Conservation (phyloP, 2,113 vertebrate species). For the Xenotilapia flavipinnis region DNA sequence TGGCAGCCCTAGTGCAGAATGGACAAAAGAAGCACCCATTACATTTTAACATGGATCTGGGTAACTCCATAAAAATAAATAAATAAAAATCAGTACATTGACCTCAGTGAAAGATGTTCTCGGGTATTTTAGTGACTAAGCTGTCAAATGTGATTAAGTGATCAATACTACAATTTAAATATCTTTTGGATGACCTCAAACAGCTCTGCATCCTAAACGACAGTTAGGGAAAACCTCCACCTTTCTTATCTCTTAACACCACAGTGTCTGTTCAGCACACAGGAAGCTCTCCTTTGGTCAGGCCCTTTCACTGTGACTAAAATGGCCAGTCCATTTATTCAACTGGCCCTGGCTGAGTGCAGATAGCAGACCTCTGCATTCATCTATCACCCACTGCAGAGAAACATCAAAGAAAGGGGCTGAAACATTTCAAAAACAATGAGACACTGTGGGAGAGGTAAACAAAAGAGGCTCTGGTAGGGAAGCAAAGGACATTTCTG, state of each 20-base stretch:
- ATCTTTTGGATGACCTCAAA: neutral
- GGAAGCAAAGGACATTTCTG: neutral
- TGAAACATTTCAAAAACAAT: constrained; percentile 24
- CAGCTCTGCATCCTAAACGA: neutral
- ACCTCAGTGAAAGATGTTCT: neutral
- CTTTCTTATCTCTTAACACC: constrained; percentile 40
- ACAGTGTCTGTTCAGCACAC: constrained; percentile 21
- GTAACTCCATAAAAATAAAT: neutral
- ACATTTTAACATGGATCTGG: neutral
- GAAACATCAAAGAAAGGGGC: constrained; percentile 14
- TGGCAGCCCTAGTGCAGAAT: neutral
- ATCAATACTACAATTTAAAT: neutral
- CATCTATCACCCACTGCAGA: constrained; percentile 30
- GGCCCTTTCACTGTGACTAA: constrained; percentile 15
- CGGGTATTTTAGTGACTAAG: neutral
- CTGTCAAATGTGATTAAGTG: neutral
- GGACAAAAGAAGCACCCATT: neutral
- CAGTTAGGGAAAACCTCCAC: neutral
- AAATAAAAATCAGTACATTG: neutral
- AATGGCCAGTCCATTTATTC: constrained; percentile 37
- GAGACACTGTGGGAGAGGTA: neutral
- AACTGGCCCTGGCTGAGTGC: constrained; percentile 35
- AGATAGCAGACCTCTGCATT: constrained; percentile 45
- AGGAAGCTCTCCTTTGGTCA: constrained; percentile 10
- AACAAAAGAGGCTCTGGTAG: neutral